Evolutionary conservation across 2,113 vertebrate species (phyloP), one percentile per base, ranked within the genome.

Genomic region (Dipodomys stephensi): DNA sequence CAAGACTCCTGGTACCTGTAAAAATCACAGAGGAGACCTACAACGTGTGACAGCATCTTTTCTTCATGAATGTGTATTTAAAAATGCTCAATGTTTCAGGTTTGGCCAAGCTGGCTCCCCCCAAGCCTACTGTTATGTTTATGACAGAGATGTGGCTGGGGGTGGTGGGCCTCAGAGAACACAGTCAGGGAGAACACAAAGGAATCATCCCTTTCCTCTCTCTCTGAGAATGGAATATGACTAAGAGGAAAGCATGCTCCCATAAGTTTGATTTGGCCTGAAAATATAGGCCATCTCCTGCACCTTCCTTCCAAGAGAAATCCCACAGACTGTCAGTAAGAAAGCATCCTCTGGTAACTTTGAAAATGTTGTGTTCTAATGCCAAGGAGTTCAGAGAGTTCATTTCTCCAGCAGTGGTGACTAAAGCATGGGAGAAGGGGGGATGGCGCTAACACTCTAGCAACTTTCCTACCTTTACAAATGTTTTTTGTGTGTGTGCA

Each of bases 191-290:
- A 67, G 64, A 57, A 28, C 4, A 2, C 0, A 4, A 22, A 65
- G 79, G 44, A 30, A 68, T 4, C 22, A 20, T 44, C 32, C 13
- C 25, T 65, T 39, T 49, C 19, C 39, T 80, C 9, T 57, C 62
- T 25, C 19, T 12, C 53, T 8, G 49, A 19, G 32, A 81, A 19
- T 46, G 20, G 28, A 72, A 25, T 1, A 65, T 46, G 95, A 86
- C 86, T 83, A 32, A 53, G 83, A 91, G 86, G 71, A 74, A 69
- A 86, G 76, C 72, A 65, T 12, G 60, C n/a, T 64, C 25, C 83
- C 7, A 9, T 20, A 69, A 94, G 87, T 91, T 95, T 94, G 94
- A 18, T 1, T 89, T 94, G 96, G 91, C 94, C 65, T n/a, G 62
- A 20, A 83, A 72, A 65, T 72, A 8, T 0, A 44, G 64, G 89